A percentile compares a stretch with the other conserved stretches of the same genome.
Conservation (phyloP, 2,113 vertebrate species). For the Centropus unirufus region DNA sequence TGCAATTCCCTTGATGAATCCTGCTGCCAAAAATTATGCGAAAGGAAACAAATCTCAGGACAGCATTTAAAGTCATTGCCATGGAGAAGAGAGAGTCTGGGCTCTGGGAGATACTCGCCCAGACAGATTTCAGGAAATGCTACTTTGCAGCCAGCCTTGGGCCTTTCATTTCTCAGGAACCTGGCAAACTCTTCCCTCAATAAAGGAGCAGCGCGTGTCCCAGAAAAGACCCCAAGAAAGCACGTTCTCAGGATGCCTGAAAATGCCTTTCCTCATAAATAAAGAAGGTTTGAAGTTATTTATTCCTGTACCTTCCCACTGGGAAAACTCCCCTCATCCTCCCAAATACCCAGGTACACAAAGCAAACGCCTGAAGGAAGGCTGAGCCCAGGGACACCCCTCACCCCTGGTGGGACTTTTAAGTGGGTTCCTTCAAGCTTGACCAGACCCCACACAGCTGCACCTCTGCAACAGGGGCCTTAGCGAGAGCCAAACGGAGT, state of each 20-base stretch:
- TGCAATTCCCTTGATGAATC: background rate
- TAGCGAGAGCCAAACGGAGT: slow-evolving; percentile 29
- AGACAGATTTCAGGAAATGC: background rate
- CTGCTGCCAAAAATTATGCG: background rate
- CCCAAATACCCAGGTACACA: background rate
- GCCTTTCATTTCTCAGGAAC: background rate
- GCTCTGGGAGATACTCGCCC: background rate
- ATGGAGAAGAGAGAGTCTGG: background rate
- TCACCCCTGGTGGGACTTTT: background rate
- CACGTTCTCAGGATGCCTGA: background rate
- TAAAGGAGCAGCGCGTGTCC: background rate
- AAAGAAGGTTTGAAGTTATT: background rate
- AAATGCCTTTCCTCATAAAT: background rate
- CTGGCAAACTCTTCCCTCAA: background rate
- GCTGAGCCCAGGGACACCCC: background rate
- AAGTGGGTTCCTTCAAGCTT: slow-evolving; percentile 51
- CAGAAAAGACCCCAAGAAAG: background rate
- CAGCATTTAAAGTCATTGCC: slow-evolving; percentile 23
- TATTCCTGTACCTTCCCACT: background rate
- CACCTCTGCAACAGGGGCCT: slow-evolving; percentile 57
- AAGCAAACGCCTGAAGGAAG: slow-evolving; percentile 4
- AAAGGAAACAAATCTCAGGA: slow-evolving; percentile 29
- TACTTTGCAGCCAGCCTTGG: background rate
- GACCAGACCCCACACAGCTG: slow-evolving; percentile 45
- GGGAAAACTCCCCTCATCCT: background rate